These are phyloP conservation scores for Pomatostomus ruficeps DNA, from an alignment of 2,113 vertebrate species.

Conservation along the genomic window DNA sequence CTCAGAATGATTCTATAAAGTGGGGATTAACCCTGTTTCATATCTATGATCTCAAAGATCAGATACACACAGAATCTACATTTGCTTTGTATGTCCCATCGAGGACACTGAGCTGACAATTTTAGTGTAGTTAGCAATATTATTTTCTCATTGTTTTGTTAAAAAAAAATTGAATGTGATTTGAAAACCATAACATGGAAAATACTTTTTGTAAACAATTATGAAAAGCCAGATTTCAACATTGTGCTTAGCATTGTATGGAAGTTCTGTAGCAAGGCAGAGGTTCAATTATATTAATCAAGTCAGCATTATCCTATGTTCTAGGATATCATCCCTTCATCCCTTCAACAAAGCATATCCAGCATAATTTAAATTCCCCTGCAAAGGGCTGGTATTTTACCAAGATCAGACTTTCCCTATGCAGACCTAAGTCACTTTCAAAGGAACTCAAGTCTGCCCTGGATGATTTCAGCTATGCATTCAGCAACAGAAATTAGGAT, in stretches of 20 bases:
- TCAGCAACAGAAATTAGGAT: not conserved
- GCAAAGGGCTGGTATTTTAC: not conserved
- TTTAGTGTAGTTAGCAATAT: not conserved
- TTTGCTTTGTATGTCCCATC: not conserved
- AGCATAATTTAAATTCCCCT: not conserved
- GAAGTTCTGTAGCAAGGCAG: not conserved
- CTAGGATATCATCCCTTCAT: not conserved
- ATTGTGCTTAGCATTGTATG: not conserved
- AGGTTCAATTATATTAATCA: not conserved
- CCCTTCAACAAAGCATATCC: not conserved
- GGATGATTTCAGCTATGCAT: not conserved
- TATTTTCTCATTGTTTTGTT: not conserved
- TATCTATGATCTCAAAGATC: not conserved
- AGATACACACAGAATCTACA: not conserved
- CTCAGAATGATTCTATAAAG: not conserved
- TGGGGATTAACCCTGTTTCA: accelerated
- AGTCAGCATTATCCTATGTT: not conserved
- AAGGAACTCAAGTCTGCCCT: not conserved
- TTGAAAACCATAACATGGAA: not conserved
- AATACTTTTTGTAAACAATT: not conserved
- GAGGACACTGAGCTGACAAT: not conserved
- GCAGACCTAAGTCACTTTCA: not conserved
- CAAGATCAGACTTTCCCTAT: not conserved
- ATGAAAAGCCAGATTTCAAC: not conserved
- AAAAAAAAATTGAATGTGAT: not conserved